phyloP scores from a whole-genome alignment of 2,888 invertebrate species.

The Nephrotoma appendiculata region DNA sequence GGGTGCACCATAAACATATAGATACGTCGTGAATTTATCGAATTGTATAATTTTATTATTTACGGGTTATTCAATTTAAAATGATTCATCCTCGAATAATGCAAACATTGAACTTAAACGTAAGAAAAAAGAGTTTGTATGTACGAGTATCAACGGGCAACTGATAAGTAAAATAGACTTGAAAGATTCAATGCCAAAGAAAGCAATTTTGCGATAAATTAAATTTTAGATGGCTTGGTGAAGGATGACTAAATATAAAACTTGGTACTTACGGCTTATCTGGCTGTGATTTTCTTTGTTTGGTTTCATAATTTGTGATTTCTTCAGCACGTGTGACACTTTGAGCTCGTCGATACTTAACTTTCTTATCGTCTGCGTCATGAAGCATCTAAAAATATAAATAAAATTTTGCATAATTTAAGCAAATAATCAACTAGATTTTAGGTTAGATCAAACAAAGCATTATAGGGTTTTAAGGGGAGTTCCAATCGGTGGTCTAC shows the following conservation, averaged over 20 bases:
- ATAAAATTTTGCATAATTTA: not conserved
- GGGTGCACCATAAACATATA: not conserved
- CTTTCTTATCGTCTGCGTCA: slow-evolving; percentile 32
- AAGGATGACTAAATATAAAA: not conserved
- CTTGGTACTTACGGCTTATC: slow-evolving; percentile 68
- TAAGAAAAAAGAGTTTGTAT: not conserved
- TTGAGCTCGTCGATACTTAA: slow-evolving; percentile 57
- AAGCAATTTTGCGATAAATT: not conserved
- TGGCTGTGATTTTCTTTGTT: slow-evolving; percentile 61
- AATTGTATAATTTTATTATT: not conserved
- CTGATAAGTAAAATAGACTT: not conserved
- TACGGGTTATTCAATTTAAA: not conserved
- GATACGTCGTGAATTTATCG: not conserved
- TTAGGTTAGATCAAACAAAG: too few relatives aligned
- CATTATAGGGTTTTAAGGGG: too few relatives aligned
- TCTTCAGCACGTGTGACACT: slow-evolving; percentile 82
- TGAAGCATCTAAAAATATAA: not conserved
- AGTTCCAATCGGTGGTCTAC: too few relatives aligned
- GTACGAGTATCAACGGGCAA: too few relatives aligned
- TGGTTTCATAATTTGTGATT: slow-evolving; percentile 66
- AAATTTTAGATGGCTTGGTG: not conserved
- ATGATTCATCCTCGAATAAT: not conserved
- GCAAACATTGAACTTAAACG: not conserved
- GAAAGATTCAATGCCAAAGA: not conserved
- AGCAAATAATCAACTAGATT: too few relatives aligned